Base-by-base conservation (phyloP, 2,888 invertebrate genomes). In the Drosophila fulvimacula region DNA sequence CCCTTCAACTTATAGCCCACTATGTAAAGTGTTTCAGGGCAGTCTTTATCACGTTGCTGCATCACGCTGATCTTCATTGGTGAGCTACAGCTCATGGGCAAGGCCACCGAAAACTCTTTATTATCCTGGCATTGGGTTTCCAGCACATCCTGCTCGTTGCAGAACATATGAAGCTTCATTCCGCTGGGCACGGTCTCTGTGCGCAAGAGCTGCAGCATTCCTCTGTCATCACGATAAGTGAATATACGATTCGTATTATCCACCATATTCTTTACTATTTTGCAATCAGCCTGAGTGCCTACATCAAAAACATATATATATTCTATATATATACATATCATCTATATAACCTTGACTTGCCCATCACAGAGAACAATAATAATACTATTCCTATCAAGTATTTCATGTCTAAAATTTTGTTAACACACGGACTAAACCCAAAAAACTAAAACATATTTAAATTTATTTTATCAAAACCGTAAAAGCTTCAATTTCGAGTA, bases 201-300 rank as follows among this genome's bases (percentile, higher is more conserved):
- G 7, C 89, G 87, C n/a, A 61, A 60, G 32, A 83, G 48, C 17
- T 78, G 73, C 0, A 48, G 39, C 0, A 27, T 46, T 2, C 77
- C 84, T 2, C 36, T 51, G 4, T 2, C 51, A 68, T 83, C 81
- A 3, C 69, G 69, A 52, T 75, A 87, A 7, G 48, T 62, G 17
- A 81, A 81, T 21, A 89, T 73, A 5, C 87, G 78, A 42, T 78
- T 70, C 0, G 89, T 62, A 0, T 11, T 19, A 53, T 89, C 63
- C 10, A 83, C 81, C 51, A 67, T 69, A 0, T 21, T 0, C 11
- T 13, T 11, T 0, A 6, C 0, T 38, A 82, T 52, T 2, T 0
- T 4, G 32, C 83, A 83, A 42, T 77, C 78, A 10, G 51, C 17
- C 0, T 17, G 21, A 5, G 41, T 46, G 0, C 17, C 68, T 63